Conservation (phyloP, 2,888 invertebrate genomes). For the Hirtodrosophila alboralis region DNA sequence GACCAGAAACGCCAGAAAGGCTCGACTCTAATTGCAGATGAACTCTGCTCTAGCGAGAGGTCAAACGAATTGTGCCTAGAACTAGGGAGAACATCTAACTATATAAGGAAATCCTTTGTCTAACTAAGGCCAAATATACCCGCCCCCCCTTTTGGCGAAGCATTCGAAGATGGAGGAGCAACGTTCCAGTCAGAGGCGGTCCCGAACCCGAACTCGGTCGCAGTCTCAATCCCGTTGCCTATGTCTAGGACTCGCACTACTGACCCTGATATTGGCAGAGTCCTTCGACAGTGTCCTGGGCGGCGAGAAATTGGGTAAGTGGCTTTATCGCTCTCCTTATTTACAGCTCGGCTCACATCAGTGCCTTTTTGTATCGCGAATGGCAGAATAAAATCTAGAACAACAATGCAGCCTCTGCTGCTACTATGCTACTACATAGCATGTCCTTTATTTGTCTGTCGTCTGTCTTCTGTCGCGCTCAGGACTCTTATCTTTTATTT, state of each 20-base stretch:
- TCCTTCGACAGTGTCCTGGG: conserved; percentile 66
- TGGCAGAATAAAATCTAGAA: conserved; percentile 31
- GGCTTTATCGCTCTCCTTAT: conserved; percentile 62
- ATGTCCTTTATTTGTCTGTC: conserved; percentile 42
- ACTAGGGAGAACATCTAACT: conserved; percentile 30
- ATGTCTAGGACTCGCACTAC: conserved; percentile 42
- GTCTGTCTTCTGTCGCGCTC: too few species aligned
- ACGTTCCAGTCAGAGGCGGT: conserved; percentile 19
- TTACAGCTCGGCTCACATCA: conserved; percentile 64
- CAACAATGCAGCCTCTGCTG: conserved; percentile 8
- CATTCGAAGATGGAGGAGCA: conserved; percentile 51
- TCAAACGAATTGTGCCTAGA: conserved; percentile 40
- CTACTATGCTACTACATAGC: too few species aligned
- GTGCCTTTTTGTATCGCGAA: conserved; percentile 36
- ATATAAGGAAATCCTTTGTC: conserved; percentile 60
- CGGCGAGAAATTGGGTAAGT: conserved; percentile 82
- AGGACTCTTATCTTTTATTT: conserved; percentile 67
- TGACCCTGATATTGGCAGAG: conserved; percentile 62
- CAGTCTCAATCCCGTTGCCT: conserved; percentile 7
- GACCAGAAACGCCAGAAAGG: conserved; percentile 13
- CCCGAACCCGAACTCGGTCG: conserved; percentile 15
- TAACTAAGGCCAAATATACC: conserved; percentile 25
- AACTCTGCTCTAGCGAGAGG: conserved; percentile 24
- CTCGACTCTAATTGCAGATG: conserved; percentile 58
- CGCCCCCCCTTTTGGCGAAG: conserved; percentile 25